These are phyloP conservation scores for Atta texana DNA, from an alignment of 1,140 invertebrate species.

Conservation along the genomic window DNA sequence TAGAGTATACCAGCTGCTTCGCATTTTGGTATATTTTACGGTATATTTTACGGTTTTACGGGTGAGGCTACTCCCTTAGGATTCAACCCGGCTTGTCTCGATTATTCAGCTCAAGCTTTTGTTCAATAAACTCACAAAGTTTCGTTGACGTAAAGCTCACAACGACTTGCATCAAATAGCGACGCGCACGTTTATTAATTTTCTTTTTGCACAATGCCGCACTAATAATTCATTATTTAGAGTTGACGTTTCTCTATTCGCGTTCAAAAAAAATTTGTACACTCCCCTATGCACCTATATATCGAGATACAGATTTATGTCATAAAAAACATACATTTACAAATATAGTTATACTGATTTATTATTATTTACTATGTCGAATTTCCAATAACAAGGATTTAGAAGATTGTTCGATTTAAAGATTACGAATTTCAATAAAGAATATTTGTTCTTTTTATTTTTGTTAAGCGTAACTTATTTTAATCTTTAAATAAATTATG, in stretches of 20 bases:
- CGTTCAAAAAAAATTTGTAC: constrained; percentile 17
- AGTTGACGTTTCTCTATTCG: constrained; percentile 37
- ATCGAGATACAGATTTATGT: constrained; percentile 2
- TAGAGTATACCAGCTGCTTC: constrained; percentile 30
- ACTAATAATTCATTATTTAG: constrained; percentile 56
- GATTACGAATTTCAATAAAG: neutral
- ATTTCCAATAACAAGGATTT: neutral
- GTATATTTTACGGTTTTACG: constrained; percentile 10
- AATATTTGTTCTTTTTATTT: neutral
- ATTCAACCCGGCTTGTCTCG: constrained; percentile 27
- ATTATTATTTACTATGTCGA: neutral
- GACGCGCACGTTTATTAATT: constrained; percentile 40
- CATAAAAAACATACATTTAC: neutral
- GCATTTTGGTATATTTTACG: constrained; percentile 31
- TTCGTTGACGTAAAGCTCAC: constrained; percentile 22
- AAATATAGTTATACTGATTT: neutral
- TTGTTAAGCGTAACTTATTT: neutral
- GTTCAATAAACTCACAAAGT: constrained; percentile 10
- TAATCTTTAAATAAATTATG: neutral
- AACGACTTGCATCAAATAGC: constrained; percentile 14
- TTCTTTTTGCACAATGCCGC: constrained; percentile 11
- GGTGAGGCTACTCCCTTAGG: neutral
- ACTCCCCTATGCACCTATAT: neutral
- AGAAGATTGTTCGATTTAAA: neutral
- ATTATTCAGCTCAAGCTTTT: constrained; percentile 51